Base-by-base conservation (phyloP, 2,888 invertebrate species). In the Caenorhabditis uteleia region DNA sequence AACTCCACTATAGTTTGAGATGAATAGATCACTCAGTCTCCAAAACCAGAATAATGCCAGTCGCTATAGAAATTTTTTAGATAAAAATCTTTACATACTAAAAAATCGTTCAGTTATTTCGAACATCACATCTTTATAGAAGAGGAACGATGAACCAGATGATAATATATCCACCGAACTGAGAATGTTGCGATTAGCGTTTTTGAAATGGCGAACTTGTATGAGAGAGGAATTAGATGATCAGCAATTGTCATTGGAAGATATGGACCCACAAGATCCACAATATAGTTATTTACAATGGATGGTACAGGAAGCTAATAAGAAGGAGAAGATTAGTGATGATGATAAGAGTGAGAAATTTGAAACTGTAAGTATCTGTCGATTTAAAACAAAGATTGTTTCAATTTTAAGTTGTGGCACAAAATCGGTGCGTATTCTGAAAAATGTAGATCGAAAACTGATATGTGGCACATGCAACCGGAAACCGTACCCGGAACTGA, bases 391-490 rank as follows among this genome's bases (percentile, higher is more conserved):
- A n/a, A 33, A 25, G 29, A 31, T 42, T n/a, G 10, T 27, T 46
- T 46, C 6, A 12, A 7, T 16, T 53, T 47, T 14, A 23, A 61
- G 61, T n/a, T 61, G 4, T 61, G 61, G 61, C 40, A 53, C 20
- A 39, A 50, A 33, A n/a, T 61, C 8, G 49, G 44, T 1, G 46
- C 40, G 4, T 47, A 56, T 20, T 39, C 55, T 4, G 53, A 56
- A 6, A 50, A 56, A 34, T 61, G 61, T n/a, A 38, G 61, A 2
- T 44, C 53, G 20, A 42, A 50, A 31, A 62, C 62, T n/a, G 56
- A 62, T 29, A 27, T 62, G 25, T 62, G 62, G 62, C 62, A 62
- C 33, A 53, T 62, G 47, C 56, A 62, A 48, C 56, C 51, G 4
- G 56, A 57, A 42, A 48, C 27, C 21, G 48, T 62, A 7, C 26